Evolutionary conservation across 37 sponge, comb jelly and placozoan species (phyloP), one percentile per base, ranked within the genome.

Genomic region (Diacarnus erythraeanus): DNA sequence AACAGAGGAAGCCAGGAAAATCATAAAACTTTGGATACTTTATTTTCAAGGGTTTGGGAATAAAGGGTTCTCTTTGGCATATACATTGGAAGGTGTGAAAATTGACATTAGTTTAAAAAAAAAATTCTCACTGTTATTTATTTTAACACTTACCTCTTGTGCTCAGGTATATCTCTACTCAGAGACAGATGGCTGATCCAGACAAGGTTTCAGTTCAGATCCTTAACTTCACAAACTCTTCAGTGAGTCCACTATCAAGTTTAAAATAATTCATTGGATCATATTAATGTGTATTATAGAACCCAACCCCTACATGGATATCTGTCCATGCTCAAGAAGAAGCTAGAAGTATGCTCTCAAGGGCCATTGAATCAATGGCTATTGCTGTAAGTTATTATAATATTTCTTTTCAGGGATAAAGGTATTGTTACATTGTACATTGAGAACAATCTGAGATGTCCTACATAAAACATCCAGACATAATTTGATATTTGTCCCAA

Each of bases 331-430:
- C 34, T 34, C 61, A 40, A 23, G 90, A 89, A 41, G 37, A 74
- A 2, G 77, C 81, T 18, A 42, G 38, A 3, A 42, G 39, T 76
- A 76, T 89, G 4, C 75, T 89, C 15, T 21, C 22, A 0, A 84
- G 74, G 37, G 85, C 90, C 37, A 33, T 89, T 23, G 72, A 80
- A 2, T 21, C 40, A 37, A 42, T 80, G 37, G 79, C 80, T 15
- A 84, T 80, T 71, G 72, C 85, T 42, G 90, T 89, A 43, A 64
- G 81, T 80, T 18, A 4, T n/a, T n/a, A n/a, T n/a, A n/a, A n/a
- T n/a, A n/a, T n/a, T n/a, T n/a, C n/a, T n/a, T n/a, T n/a, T n/a
- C n/a, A n/a, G n/a, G n/a, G n/a, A n/a, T n/a, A n/a, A n/a, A n/a
- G n/a, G n/a, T n/a, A n/a, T n/a, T n/a, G n/a, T n/a, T n/a, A n/a